Conservation (phyloP, 2,797 vertebrate species). For the Picus viridis region DNA sequence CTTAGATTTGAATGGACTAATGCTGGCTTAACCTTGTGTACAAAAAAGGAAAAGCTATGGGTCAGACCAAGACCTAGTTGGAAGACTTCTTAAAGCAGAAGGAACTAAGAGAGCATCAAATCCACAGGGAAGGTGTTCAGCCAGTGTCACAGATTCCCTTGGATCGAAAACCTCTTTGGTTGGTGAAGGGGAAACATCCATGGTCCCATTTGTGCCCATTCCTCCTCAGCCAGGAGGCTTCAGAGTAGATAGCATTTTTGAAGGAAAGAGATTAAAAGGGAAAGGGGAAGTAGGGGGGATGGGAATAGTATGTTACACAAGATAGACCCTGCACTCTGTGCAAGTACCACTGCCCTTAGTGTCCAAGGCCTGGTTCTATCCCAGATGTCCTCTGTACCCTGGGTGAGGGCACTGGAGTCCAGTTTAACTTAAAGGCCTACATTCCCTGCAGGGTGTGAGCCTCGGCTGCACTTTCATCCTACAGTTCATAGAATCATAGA, state of each 20-base stretch:
- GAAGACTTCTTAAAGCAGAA: background rate
- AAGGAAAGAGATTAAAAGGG: background rate
- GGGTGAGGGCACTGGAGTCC: background rate
- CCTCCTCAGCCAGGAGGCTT: background rate
- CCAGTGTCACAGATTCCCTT: accelerated
- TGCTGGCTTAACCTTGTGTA: background rate
- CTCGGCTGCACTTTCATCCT: background rate
- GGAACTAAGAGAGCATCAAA: background rate
- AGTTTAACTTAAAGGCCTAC: background rate
- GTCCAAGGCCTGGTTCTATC: accelerated
- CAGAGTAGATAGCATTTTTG: background rate
- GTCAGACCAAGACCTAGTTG: background rate
- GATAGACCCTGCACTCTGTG: background rate
- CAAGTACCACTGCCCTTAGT: background rate
- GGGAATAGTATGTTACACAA: accelerated
- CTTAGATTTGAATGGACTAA: background rate
- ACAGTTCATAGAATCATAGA: too few species aligned
- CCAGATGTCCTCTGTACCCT: background rate
- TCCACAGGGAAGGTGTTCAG: too few species aligned
- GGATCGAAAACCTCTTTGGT: background rate
- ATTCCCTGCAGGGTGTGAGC: background rate
- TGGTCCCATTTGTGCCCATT: accelerated
- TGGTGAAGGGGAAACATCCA: background rate
- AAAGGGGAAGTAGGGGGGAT: background rate
- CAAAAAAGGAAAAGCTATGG: background rate